Conservation (phyloP, 2,113 vertebrate genomes). For the Caloenas nicobarica region DNA sequence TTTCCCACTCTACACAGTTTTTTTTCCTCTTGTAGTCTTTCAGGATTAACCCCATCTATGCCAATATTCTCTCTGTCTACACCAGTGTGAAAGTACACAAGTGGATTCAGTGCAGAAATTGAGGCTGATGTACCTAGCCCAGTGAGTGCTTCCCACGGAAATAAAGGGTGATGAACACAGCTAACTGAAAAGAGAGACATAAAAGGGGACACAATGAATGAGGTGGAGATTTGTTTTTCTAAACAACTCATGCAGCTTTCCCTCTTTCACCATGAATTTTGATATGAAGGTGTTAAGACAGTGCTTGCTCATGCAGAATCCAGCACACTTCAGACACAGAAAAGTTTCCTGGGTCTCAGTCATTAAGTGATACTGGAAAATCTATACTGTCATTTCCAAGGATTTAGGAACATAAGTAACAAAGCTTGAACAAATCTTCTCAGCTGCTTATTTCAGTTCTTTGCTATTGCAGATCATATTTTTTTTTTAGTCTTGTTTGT, state of each 20-base stretch:
- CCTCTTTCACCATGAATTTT: not conserved
- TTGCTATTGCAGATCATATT: fast-evolving
- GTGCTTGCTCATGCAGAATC: not conserved
- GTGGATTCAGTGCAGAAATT: not conserved
- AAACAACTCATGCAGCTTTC: not conserved
- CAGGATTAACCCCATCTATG: constrained; percentile 40
- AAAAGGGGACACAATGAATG: not conserved
- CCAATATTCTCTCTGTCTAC: not conserved
- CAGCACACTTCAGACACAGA: not conserved
- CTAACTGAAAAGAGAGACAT: not conserved
- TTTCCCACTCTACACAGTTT: constrained; percentile 71
- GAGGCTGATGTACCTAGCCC: not conserved
- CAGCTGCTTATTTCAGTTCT: not conserved
- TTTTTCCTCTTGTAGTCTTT: not conserved
- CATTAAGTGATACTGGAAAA: not conserved
- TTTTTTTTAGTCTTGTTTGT: not conserved
- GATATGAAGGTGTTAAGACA: not conserved
- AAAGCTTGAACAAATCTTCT: not conserved
- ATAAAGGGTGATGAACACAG: not conserved
- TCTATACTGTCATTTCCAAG: not conserved
- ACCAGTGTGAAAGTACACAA: not conserved
- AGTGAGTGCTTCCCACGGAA: not conserved
- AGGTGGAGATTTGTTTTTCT: not conserved
- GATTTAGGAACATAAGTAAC: not conserved
- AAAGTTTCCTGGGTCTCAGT: not conserved